Evolutionary conservation across 2,888 invertebrate species (phyloP), one percentile per base, ranked within the genome.

Genomic region (Hartigia nigra): DNA sequence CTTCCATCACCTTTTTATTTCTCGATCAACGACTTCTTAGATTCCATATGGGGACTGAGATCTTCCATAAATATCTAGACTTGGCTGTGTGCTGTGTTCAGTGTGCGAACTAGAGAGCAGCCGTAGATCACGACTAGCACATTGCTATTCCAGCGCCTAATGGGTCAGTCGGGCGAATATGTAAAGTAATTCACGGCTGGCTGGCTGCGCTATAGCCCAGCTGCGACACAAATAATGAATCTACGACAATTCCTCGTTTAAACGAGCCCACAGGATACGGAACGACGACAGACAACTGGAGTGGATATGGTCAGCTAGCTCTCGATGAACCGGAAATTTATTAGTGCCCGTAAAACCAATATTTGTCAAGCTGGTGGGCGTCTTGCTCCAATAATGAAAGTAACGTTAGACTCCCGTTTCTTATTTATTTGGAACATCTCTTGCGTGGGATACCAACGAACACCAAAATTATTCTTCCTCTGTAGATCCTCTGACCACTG

Each of bases 331-430:
- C 12, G 4, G 0, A 34, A 72, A 72, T 72, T 72, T 72, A 72
- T 72, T 31, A 72, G 55, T 55, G n/a, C 31, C 4, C 72, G 32
- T 34, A 72, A 34, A 72, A 72, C 12, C 72, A 72, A 72, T 72
- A 72, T 72, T 72, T 72, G 72, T 72, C 72, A 72, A 72, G 72
- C 72, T 12, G 32, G 72, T 72, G 72, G 72, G 72, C 34, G 72
- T 72, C 31, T 23, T 2, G 72, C 34, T 72, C 34, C 72, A 9
- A 31, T 31, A 72, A 72, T 72, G 72, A 34, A 72, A 31, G 4
- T 3, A 31, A 31, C 72, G 72, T 72, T 23, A 23, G 55, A 55
- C 55, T 55, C 55, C 55, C 23, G 72, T 31, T 32, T 23, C 32
- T 72, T 72, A 72, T 72, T 72, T 72, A 72, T 31, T 72, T 34